Evolutionary conservation across 2,888 invertebrate species (phyloP).

Genomic region (Entomobrya proxima): DNA sequence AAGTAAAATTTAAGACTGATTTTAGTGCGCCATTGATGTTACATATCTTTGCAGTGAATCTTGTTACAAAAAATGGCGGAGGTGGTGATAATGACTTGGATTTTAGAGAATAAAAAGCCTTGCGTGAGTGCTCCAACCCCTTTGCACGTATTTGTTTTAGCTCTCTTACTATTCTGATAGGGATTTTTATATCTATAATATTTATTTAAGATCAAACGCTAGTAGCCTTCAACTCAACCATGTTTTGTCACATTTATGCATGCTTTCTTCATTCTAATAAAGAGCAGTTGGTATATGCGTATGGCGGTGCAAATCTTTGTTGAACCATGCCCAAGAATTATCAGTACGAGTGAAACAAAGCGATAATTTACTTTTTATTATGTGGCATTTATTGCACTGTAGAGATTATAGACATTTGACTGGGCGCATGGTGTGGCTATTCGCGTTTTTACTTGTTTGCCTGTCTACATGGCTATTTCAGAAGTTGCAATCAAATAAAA

Average conservation of each 20-base stretch:
- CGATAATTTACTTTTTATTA: slow-evolving; percentile 20
- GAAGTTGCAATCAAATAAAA: no score
- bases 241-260: no score
- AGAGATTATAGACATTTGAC: no score
- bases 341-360: neutral
- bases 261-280: no score
- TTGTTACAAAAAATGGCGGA: slow-evolving; percentile 2
- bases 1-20: slow-evolving; percentile 38
- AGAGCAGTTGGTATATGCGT: no score
- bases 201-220: no score
- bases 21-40: neutral
- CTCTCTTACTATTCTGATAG: neutral
- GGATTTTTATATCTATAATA: neutral
- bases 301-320: neutral
- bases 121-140: slow-evolving; percentile 50
- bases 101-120: slow-evolving; percentile 35
- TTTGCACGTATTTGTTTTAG: slow-evolving; percentile 30
- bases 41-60: neutral
- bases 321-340: neutral
- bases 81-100: slow-evolving; percentile 23
- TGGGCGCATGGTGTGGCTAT: neutral
- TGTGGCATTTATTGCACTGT: slow-evolving; percentile 30
- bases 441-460: no score
- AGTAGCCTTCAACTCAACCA: no score
- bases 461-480: no score